Conservation (phyloP, 37 sponge, comb jelly and placozoan genomes). For the Chondrilla cf. caribensis region DNA sequence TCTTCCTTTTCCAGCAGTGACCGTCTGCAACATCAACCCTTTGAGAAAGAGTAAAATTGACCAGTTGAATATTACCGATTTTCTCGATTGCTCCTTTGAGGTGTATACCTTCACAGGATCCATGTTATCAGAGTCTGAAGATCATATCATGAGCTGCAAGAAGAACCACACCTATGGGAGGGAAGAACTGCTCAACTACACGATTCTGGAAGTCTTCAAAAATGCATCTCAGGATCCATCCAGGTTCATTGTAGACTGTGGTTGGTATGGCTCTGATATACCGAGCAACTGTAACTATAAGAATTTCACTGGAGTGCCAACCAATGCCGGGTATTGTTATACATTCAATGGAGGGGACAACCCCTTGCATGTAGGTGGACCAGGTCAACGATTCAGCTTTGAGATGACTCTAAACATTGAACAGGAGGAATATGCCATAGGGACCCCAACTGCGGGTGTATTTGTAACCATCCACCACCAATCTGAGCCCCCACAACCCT, state of each 20-base stretch:
- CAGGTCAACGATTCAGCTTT: not conserved
- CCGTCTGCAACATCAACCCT: not conserved
- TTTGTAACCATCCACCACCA: not conserved
- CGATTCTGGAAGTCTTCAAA: not conserved
- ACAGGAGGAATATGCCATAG: not conserved
- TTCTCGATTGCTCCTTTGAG: not conserved
- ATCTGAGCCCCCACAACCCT: not conserved
- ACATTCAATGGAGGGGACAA: not conserved
- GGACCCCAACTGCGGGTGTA: not conserved
- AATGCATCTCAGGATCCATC: not conserved
- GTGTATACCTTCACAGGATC: not conserved
- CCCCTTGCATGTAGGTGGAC: not conserved
- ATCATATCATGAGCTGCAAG: not conserved
- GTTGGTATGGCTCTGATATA: not conserved
- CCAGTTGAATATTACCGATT: not conserved
- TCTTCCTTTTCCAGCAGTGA: slow-evolving; percentile 20
- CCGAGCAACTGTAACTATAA: not conserved
- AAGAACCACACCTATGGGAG: too few relatives aligned
- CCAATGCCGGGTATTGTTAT: not conserved
- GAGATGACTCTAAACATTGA: not conserved
- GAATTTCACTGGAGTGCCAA: not conserved
- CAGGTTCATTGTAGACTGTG: slow-evolving; percentile 5
- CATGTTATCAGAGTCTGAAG: not conserved
- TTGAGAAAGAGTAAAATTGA: not conserved
- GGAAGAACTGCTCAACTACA: not conserved